Conservation (phyloP, 2,113 vertebrate species). For the Solea solea region DNA sequence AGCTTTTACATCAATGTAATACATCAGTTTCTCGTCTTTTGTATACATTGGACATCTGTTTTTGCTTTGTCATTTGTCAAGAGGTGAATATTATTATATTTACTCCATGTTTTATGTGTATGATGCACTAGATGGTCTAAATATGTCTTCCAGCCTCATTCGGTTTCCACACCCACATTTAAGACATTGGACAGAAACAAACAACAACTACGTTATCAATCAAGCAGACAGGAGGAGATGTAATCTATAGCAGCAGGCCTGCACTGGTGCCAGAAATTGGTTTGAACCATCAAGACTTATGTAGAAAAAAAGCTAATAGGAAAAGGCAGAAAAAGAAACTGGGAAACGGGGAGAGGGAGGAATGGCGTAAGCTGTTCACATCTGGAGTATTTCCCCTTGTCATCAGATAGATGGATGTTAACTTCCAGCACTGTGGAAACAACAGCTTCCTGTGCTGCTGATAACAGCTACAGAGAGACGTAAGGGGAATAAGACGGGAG, state of each 20-base stretch:
- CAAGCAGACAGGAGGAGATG: constrained; percentile 57
- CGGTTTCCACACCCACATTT: constrained; percentile 19
- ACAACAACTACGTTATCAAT: constrained; percentile 55
- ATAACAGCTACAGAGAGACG: constrained; percentile 62
- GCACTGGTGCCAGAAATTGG: constrained; percentile 65
- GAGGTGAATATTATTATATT: too few relatives aligned
- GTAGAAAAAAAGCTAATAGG: constrained; percentile 83
- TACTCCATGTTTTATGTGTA: neutral
- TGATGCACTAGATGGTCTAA: neutral
- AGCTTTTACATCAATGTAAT: too few relatives aligned
- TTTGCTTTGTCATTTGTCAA: too few relatives aligned
- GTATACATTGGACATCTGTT: too few relatives aligned
- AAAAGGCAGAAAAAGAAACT: constrained; percentile 40
- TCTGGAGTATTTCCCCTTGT: constrained; percentile 87
- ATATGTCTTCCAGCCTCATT: neutral
- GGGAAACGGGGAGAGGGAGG: constrained; percentile 60
- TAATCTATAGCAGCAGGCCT: constrained; percentile 61
- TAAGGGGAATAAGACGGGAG: constrained; percentile 10
- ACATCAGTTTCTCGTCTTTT: too few relatives aligned
- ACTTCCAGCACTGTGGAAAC: constrained; percentile 71
- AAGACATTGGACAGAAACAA: constrained; percentile 43
- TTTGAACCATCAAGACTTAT: constrained; percentile 59
- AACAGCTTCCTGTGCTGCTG: constrained; percentile 77
- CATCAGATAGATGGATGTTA: constrained; percentile 82
- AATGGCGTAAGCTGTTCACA: constrained; percentile 81